phyloP scores from a whole-genome alignment of 1,140 invertebrate species.

The Lasioglossum baleicum region DNA sequence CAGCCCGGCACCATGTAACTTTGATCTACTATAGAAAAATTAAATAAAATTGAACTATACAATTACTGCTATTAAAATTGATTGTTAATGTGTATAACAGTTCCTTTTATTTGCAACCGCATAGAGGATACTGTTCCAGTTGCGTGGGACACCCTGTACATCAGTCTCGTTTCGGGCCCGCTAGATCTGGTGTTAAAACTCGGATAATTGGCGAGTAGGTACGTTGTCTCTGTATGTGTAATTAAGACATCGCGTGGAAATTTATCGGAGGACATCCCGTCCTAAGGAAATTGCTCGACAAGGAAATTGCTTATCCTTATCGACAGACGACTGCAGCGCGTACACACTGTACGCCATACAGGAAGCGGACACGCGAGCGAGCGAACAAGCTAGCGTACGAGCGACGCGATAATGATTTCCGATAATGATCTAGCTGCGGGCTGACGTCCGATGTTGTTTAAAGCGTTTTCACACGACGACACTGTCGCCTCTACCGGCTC shows the following conservation, averaged over 20 bases:
- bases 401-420: slow-evolving; percentile 47
- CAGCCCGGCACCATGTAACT: too few relatives aligned
- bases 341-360: not conserved
- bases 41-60: too few relatives aligned
- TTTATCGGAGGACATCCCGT: not conserved
- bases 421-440: slow-evolving; percentile 50
- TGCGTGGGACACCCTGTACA: too few relatives aligned
- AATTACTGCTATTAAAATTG: too few relatives aligned
- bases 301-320: not conserved
- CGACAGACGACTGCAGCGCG: not conserved
- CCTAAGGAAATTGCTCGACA: not conserved
- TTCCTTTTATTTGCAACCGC: too few relatives aligned
- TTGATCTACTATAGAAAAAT: too few relatives aligned
- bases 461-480: slow-evolving; percentile 70
- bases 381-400: not conserved
- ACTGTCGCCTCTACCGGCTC: not conserved
- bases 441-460: slow-evolving; percentile 59
- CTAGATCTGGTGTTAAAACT: not conserved
- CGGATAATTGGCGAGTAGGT: not conserved
- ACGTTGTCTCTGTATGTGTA: not conserved
- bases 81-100: too few relatives aligned
- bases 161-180: too few relatives aligned
- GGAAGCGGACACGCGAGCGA: not conserved
- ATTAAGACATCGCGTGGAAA: slow-evolving; percentile 7
- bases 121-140: too few relatives aligned